These are phyloP conservation scores for Bugula neritina DNA, from an alignment of 2,888 invertebrate species.

Conservation along the genomic window DNA sequence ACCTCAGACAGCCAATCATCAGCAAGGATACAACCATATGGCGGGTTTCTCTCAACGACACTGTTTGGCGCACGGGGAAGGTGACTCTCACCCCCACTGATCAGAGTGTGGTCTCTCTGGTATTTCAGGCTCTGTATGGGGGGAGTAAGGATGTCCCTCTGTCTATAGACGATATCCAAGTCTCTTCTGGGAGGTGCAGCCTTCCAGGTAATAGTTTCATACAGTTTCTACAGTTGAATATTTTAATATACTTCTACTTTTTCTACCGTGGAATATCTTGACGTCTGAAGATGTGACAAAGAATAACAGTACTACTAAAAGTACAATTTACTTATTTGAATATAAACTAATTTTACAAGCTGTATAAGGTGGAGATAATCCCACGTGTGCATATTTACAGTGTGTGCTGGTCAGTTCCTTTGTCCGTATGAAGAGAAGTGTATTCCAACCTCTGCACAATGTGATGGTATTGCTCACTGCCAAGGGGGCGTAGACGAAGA, in stretches of 20 bases:
- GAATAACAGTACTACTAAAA: too few species aligned
- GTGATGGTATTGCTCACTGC: neutral
- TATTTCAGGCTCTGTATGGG: constrained; percentile 2
- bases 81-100: neutral
- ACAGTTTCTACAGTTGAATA: too few species aligned
- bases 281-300: too few species aligned
- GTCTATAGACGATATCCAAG: constrained; percentile 2
- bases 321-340: too few species aligned
- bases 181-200: neutral
- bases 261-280: too few species aligned
- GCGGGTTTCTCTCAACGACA: neutral
- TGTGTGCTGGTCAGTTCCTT: constrained; percentile 1
- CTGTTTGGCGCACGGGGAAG: neutral
- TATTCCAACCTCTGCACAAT: neutral
- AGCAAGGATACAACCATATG: neutral
- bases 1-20: neutral
- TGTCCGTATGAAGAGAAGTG: constrained; percentile 19
- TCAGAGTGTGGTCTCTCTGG: neutral
- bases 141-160: neutral
- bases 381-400: constrained; percentile 1
- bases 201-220: neutral
- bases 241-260: too few species aligned
- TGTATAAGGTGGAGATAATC: too few species aligned
- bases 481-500: neutral
- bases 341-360: too few species aligned